Evolutionary conservation across 2,113 vertebrate species (phyloP).

Genomic region (Probosciger aterrimus): DNA sequence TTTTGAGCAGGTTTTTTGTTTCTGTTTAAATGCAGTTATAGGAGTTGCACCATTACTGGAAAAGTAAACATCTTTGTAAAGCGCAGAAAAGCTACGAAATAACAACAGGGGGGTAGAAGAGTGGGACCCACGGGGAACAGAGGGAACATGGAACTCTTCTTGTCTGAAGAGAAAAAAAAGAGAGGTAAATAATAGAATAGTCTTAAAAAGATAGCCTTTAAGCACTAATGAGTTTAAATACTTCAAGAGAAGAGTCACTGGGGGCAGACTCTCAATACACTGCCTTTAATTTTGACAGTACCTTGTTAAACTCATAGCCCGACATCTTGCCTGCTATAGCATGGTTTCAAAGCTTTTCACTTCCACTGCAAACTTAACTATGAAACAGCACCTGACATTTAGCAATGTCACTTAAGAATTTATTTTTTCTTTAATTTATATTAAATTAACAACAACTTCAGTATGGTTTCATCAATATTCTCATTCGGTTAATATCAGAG

Average conservation of each 20-base stretch:
- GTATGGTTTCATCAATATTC: neutral
- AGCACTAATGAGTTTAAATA: neutral
- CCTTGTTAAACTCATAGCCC: neutral
- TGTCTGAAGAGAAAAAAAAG: neutral
- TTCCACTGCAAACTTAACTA: neutral
- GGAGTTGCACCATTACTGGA: neutral
- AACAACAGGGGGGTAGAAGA: accelerated
- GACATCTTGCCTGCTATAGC: neutral
- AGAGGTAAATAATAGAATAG: neutral
- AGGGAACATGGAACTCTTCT: neutral
- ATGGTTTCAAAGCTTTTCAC: neutral
- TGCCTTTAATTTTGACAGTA: neutral
- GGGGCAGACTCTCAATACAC: neutral
- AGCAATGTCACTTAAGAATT: neutral
- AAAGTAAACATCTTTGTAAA: neutral
- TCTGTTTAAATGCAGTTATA: neutral
- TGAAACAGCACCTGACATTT: neutral
- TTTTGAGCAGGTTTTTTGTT: too few relatives aligned
- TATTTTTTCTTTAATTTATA: too few relatives aligned
- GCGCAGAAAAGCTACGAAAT: neutral
- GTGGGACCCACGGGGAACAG: accelerated
- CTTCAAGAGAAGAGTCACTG: neutral
- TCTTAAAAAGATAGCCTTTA: neutral
- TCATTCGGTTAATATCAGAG: neutral
- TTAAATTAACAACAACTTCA: neutral